phyloP scores from a whole-genome alignment of 2,888 invertebrate genomes.

The Polyommatus iphigenia region DNA sequence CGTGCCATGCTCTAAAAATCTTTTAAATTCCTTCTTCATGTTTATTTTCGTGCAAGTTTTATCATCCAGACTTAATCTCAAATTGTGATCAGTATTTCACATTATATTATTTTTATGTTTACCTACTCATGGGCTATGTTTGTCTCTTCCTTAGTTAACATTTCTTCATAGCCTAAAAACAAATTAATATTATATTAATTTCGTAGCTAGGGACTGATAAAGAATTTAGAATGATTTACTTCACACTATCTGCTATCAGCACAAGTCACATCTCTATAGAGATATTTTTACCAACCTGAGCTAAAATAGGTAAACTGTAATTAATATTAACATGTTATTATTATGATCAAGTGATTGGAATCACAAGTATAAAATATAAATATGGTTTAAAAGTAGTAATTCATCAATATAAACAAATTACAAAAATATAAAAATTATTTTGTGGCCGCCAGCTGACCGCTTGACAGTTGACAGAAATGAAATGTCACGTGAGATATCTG shows the following conservation, averaged over 20 bases:
- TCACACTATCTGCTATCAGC: no score
- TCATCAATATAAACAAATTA: not conserved
- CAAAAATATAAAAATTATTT: not conserved
- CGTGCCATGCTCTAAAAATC: conserved; percentile 67
- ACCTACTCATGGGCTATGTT: not conserved
- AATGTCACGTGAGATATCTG: not conserved
- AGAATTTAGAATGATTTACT: not conserved
- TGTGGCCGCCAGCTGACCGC: not conserved
- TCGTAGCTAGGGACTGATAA: not conserved
- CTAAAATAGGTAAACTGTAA: not conserved
- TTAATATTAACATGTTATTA: not conserved
- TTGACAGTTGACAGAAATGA: not conserved
- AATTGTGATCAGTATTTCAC: not conserved
- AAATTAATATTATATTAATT: not conserved
- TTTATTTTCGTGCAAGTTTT: conserved; percentile 38
- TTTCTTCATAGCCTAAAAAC: not conserved
- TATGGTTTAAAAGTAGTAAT: not conserved
- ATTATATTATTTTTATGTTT: not conserved
- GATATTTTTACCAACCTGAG: not conserved
- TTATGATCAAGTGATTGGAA: not conserved
- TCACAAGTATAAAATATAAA: not conserved
- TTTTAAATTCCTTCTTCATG: conserved; percentile 55
- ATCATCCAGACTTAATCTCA: not conserved
- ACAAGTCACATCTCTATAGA: not conserved
- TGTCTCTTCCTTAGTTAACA: not conserved